A percentile compares a stretch with the other conserved stretches of the same genome.
phyloP scores from a whole-genome alignment of 2,888 invertebrate species.

The Dinocampus coccinellae region DNA sequence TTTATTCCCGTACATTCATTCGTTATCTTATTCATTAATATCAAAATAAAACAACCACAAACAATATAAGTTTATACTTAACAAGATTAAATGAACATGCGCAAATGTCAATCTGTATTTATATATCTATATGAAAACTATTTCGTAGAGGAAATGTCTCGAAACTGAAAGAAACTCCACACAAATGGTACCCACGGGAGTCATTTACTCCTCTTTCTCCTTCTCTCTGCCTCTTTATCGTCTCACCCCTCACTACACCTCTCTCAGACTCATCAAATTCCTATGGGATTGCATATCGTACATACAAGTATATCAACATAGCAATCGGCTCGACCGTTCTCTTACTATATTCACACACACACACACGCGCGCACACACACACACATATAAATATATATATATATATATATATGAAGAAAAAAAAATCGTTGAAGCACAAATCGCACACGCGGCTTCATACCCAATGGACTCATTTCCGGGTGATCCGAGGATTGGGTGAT shows the following conservation, averaged over 20 bases:
- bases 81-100: not conserved
- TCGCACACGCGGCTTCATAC: constrained; percentile 29
- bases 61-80: constrained; percentile 12
- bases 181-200: constrained; percentile 35
- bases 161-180: constrained; percentile 22
- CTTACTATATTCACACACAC: too few relatives aligned
- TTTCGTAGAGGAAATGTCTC: constrained; percentile 14
- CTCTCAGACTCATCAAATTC: constrained; percentile 38
- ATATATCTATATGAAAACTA: not conserved
- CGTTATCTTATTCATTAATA: not conserved
- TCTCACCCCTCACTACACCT: too few relatives aligned
- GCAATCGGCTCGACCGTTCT: too few relatives aligned
- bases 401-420: constrained; percentile 22
- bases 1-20: too few relatives aligned
- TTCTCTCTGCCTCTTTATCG: too few relatives aligned
- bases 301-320: constrained; percentile 22
- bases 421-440: constrained; percentile 36
- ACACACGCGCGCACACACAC: too few relatives aligned
- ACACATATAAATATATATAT: too few relatives aligned
- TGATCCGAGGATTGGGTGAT: constrained; percentile 31
- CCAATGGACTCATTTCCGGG: constrained; percentile 35
- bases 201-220: constrained; percentile 36
- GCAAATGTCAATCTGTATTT: constrained; percentile 25
- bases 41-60: too few relatives aligned
- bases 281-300: constrained; percentile 28